Evolutionary conservation across 2,797 vertebrate genomes (phyloP).

Genomic region (Halcyon smyrnensis): DNA sequence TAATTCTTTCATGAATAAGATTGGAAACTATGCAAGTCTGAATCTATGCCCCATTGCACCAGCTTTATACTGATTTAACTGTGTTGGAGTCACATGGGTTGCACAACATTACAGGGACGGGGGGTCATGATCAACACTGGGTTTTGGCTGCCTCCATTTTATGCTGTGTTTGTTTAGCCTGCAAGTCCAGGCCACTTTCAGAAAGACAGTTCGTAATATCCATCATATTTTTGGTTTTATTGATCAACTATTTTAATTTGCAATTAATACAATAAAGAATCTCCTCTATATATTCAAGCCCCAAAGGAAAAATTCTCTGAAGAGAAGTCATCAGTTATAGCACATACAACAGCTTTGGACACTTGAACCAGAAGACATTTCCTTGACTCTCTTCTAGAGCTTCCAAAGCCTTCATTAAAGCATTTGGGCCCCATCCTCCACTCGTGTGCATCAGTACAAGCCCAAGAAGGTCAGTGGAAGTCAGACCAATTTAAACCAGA

Average conservation of each 20-base stretch:
- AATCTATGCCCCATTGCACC: neutral
- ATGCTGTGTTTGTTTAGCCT: neutral
- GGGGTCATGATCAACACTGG: neutral
- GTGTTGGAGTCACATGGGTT: fast-evolving
- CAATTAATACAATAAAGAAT: neutral
- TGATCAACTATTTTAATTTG: neutral
- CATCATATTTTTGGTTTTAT: neutral
- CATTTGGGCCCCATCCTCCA: neutral
- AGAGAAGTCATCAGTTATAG: neutral
- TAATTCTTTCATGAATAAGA: neutral
- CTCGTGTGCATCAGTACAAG: neutral
- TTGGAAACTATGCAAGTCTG: neutral
- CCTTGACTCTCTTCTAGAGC: neutral
- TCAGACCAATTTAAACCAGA: neutral
- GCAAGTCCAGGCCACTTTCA: neutral
- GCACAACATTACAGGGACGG: no score
- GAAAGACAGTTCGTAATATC: neutral
- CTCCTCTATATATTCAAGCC: neutral
- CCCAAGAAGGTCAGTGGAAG: neutral
- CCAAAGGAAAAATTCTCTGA: neutral
- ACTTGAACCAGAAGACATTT: neutral
- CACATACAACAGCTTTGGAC: neutral
- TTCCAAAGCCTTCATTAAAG: neutral
- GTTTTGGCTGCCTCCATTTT: neutral
- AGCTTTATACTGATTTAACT: neutral